Evolutionary conservation across 2,888 invertebrate genomes (phyloP).

Genomic region (Coronaproctus castanopsis): DNA sequence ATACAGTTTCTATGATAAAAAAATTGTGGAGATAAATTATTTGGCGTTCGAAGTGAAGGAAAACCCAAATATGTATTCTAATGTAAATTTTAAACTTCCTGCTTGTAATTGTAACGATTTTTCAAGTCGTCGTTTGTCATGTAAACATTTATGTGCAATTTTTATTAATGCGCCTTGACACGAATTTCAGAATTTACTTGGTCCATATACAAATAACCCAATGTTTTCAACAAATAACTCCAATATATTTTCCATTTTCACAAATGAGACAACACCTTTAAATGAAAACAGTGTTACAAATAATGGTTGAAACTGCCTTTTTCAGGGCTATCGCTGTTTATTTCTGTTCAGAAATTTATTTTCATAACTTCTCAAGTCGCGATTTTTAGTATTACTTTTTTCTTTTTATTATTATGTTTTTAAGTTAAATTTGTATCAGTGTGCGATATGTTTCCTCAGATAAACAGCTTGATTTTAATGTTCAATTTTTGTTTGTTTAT

Average conservation of each 20-base stretch:
- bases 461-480: no score
- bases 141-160: neutral
- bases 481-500: no score
- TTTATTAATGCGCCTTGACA: no score
- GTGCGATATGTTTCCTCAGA: no score
- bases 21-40: neutral
- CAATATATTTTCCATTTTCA: neutral
- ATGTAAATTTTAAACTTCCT: neutral
- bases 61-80: neutral
- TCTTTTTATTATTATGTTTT: no score
- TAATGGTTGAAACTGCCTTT: neutral
- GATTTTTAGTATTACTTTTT: no score
- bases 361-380: no score
- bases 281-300: neutral
- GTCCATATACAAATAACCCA: neutral
- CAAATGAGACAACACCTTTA: neutral
- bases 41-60: neutral
- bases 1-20: neutral
- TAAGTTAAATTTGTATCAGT: no score
- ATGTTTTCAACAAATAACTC: neutral
- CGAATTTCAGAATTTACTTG: neutral
- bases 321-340: neutral
- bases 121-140: neutral
- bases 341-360: no score
- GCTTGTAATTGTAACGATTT: neutral